A percentile compares a stretch with the other conserved stretches of the same genome.
Evolutionary conservation across 2,797 vertebrate genomes (phyloP).

Genomic region (Melanotaenia maccullochi): DNA sequence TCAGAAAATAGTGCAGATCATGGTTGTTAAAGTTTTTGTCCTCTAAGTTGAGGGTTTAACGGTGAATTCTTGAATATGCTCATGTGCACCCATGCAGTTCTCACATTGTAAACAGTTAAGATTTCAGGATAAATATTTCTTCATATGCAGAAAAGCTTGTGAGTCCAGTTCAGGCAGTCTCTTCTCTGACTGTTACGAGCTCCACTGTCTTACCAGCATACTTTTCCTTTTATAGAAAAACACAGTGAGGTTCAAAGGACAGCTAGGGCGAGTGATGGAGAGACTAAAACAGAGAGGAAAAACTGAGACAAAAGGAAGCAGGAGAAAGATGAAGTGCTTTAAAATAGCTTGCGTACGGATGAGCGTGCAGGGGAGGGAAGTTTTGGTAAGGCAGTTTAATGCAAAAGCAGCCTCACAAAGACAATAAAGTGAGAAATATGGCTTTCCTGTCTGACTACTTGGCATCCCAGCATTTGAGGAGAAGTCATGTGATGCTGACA

Average conservation of each 20-base stretch:
- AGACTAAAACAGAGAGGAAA: neutral
- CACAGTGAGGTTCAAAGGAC: conserved; percentile 20
- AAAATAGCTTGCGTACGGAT: conserved; percentile 48
- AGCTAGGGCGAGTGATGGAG: conserved; percentile 3
- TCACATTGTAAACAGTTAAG: neutral
- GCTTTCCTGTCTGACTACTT: conserved; percentile 59
- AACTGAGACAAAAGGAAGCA: conserved; percentile 6
- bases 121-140: conserved; percentile 37
- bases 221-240: conserved; percentile 81
- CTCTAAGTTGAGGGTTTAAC: neutral
- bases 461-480: conserved; percentile 50
- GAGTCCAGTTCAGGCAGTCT: conserved; percentile 20
- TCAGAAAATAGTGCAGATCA: neutral
- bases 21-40: neutral
- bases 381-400: conserved; percentile 60
- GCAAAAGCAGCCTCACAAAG: conserved; percentile 72
- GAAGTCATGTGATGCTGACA: conserved; percentile 65
- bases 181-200: conserved; percentile 27
- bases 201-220: conserved; percentile 61
- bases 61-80: too few species aligned
- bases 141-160: conserved; percentile 15
- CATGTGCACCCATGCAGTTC: conserved; percentile 4
- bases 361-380: conserved; percentile 35
- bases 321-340: conserved; percentile 41
- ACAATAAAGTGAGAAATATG: conserved; percentile 71